These are phyloP conservation scores for Sebastes glaucus DNA, from an alignment of 2,797 vertebrate species.

Conservation along the genomic window DNA sequence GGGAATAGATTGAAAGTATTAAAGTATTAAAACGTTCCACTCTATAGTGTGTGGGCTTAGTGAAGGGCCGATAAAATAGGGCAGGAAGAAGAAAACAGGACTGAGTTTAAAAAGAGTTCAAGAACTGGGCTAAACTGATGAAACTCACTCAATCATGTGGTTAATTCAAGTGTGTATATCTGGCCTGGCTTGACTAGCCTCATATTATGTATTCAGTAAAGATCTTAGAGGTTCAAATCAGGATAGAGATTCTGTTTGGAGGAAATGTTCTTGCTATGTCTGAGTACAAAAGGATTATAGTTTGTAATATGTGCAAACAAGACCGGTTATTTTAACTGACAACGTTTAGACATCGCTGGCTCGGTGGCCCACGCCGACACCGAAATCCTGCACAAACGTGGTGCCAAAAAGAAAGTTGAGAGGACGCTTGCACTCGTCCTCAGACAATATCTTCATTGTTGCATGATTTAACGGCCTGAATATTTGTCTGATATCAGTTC, in stretches of 20 bases:
- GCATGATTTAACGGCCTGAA: conserved; percentile 8
- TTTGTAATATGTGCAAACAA: conserved; percentile 14
- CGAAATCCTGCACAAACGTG: background rate
- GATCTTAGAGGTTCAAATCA: background rate
- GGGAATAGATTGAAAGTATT: conserved; percentile 4
- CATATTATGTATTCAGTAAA: background rate
- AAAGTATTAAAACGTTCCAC: conserved; percentile 26
- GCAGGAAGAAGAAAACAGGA: background rate
- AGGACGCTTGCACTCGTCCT: conserved; percentile 1
- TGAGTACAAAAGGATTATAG: background rate
- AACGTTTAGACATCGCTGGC: conserved; percentile 3
- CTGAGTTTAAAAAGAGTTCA: conserved; percentile 1
- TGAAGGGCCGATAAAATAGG: conserved; percentile 4
- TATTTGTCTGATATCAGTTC: conserved; percentile 19
- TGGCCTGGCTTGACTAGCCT: background rate
- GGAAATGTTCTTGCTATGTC: background rate
- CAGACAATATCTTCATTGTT: conserved; percentile 49
- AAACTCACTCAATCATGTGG: conserved; percentile 1
- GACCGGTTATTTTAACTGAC: background rate
- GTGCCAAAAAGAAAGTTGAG: conserved; percentile 43
- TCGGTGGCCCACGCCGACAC: background rate
- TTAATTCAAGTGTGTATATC: background rate
- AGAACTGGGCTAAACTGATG: background rate
- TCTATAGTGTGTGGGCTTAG: background rate
- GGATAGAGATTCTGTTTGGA: background rate